These are phyloP conservation scores for Ridgeia piscesae DNA, from an alignment of 1,140 invertebrate genomes.

Conservation along the genomic window DNA sequence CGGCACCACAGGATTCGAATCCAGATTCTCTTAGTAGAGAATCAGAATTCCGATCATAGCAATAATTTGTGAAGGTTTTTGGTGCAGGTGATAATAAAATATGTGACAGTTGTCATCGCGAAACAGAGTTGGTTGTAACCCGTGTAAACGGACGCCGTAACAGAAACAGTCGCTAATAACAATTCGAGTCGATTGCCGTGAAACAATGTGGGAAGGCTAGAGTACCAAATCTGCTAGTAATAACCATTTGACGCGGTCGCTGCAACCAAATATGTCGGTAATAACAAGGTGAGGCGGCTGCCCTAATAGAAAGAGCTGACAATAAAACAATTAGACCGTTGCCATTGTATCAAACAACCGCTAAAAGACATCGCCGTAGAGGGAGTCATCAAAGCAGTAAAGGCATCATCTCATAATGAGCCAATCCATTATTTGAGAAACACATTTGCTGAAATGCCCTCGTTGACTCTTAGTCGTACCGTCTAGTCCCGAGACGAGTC, in stretches of 20 bases:
- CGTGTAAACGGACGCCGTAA: not conserved
- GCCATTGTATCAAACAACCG: not conserved
- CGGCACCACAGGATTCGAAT: too few relatives aligned
- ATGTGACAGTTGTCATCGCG: not conserved
- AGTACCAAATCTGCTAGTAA: not conserved
- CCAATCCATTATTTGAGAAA: not conserved
- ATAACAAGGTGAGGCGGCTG: not conserved
- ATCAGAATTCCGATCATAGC: too few relatives aligned
- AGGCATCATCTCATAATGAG: not conserved
- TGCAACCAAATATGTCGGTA: not conserved
- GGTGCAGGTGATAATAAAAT: not conserved
- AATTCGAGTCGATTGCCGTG: not conserved
- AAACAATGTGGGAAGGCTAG: not conserved
- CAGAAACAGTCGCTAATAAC: not conserved
- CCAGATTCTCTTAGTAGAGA: too few relatives aligned
- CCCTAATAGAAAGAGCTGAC: not conserved
- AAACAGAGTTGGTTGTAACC: not conserved
- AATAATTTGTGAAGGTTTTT: too few relatives aligned
- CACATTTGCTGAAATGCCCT: not conserved
- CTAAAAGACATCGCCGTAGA: not conserved
- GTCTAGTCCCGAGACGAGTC: too few relatives aligned
- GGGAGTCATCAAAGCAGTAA: not conserved
- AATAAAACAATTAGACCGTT: not conserved
- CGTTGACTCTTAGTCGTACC: too few relatives aligned
- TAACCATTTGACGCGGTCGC: not conserved